Percentiles rank a stretch among this genome's conserved stretches.
Evolutionary conservation across 2,888 invertebrate species (phyloP).

Genomic region (Tachina fera): DNA sequence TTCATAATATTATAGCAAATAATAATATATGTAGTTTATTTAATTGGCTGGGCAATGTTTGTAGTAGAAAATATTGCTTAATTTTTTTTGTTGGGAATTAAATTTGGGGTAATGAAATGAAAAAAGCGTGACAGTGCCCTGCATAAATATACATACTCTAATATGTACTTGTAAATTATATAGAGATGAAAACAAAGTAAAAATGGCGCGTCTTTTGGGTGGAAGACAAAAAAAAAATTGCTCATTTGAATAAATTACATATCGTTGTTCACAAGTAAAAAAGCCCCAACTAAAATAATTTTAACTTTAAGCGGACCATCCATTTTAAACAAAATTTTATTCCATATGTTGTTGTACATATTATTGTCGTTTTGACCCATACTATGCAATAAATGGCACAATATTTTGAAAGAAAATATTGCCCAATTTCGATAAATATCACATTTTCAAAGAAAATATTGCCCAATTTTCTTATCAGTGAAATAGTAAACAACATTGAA

Average conservation of each 20-base stretch:
- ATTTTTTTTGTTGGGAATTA: slow-evolving; percentile 17
- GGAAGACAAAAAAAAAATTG: not conserved
- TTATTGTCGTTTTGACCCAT: too few species aligned
- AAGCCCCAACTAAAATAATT: too few species aligned
- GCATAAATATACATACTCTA: not conserved
- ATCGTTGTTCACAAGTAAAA: too few species aligned
- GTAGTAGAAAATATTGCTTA: slow-evolving; percentile 20
- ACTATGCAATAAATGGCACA: too few species aligned
- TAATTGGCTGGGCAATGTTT: not conserved
- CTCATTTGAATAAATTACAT: not conserved
- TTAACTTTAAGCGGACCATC: too few species aligned
- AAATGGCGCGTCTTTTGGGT: not conserved
- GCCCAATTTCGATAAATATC: too few species aligned
- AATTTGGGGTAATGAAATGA: slow-evolving; percentile 55
- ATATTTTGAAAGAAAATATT: too few species aligned
- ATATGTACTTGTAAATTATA: not conserved
- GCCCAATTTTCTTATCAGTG: too few species aligned
- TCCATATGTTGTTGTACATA: too few species aligned
- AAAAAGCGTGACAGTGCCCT: slow-evolving; percentile 22
- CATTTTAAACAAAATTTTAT: too few species aligned
- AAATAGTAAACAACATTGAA: too few species aligned
- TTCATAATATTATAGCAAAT: not conserved
- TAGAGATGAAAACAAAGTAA: not conserved
- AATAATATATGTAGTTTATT: not conserved
- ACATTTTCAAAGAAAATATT: too few species aligned